Evolutionary conservation across 2,888 invertebrate species (phyloP).

Genomic region (Ophonus ardosiacus): DNA sequence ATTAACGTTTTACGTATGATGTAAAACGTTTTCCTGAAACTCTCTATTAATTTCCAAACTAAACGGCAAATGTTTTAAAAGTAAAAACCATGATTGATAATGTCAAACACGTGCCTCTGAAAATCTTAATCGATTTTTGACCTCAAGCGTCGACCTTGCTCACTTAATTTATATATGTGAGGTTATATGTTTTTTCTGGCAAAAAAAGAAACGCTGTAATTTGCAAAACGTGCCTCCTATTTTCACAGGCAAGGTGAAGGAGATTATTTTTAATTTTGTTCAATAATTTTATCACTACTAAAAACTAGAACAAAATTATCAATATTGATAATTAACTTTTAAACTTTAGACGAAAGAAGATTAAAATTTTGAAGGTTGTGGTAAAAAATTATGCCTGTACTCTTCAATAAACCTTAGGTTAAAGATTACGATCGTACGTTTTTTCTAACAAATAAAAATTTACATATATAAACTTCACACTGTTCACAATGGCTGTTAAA

Average conservation of each 20-base stretch:
- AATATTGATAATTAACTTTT: background rate
- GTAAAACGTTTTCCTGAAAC: too few relatives aligned
- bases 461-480: too few relatives aligned
- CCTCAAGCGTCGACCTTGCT: conserved; percentile 3
- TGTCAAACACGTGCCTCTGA: conserved; percentile 1
- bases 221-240: background rate
- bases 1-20: too few relatives aligned
- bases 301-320: background rate
- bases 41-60: background rate
- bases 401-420: background rate
- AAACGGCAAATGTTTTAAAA: background rate
- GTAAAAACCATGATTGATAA: background rate
- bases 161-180: conserved; percentile 4
- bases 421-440: background rate
- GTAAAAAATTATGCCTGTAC: background rate
- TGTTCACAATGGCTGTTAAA: too few relatives aligned
- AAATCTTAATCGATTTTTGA: conserved; percentile 11
- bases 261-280: background rate
- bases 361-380: background rate
- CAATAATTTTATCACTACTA: background rate
- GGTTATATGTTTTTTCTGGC: background rate
- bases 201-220: background rate
- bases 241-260: background rate
- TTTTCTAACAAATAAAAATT: background rate
- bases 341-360: background rate